Evolutionary conservation across 2,888 invertebrate species (phyloP), one percentile per base, ranked within the genome.

Genomic region (Synanthedon formicaeformis): DNA sequence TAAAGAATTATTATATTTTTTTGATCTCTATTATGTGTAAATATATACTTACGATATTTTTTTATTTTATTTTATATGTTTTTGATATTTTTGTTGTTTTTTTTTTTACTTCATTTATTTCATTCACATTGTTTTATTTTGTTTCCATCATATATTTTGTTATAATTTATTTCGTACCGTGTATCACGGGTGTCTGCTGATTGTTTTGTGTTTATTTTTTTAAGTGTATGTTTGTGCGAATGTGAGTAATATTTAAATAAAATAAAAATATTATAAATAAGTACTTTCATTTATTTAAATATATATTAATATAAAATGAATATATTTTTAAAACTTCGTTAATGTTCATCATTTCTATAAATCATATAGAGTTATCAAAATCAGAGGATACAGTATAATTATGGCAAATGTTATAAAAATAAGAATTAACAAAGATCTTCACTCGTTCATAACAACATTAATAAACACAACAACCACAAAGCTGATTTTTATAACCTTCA

Each of bases 91-190:
- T 23, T 11, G 13, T 23, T 41, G 3, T 48, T 27, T 16, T 48
- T 27, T 50, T 40, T 60, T 13, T 58, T 56, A 53, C 51, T 60
- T 58, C 51, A 12, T 40, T 51, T 41, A 52, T 50, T 12, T 48
- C 45, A 53, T 53, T 60, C 54, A 62, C 59, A 58, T 61, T 58
- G 54, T 57, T 53, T 55, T 56, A 57, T 54, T 58, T 51, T 55
- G 54, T 63, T 58, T 58, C 51, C 53, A 64, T 59, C 50, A 54
- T 57, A 56, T 55, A 54, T 59, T 52, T 53, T 58, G 55, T 54
- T 58, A 59, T 54, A 59, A 57, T 61, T 60, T 65, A 13, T 60
- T 57, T 58, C 59, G 67, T 72, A 69, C 71, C 69, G 70, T 70
- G 70, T 72, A 71, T 75, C 66, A 71, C 70, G 71, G 71, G 54